phyloP scores from a whole-genome alignment of 2,113 vertebrate genomes.

The Chionodraco myersi region DNA sequence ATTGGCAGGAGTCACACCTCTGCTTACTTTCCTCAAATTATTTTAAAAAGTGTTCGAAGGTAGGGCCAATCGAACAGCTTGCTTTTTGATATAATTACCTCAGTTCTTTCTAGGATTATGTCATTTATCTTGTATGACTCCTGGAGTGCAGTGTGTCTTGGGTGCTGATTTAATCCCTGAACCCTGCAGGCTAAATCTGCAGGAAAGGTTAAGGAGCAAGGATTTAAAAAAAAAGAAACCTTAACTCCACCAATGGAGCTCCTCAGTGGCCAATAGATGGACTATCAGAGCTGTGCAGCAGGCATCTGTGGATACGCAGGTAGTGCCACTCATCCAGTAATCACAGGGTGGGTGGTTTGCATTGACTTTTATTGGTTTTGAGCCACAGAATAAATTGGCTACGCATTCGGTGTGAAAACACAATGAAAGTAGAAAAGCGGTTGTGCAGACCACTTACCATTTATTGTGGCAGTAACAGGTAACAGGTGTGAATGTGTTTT shows the following conservation, averaged over 20 bases:
- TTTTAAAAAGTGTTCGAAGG: slow-evolving; percentile 1
- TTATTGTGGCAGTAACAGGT: not conserved
- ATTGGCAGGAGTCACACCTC: slow-evolving; percentile 15
- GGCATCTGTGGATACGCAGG: not conserved
- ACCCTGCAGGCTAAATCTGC: slow-evolving; percentile 7
- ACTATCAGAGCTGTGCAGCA: not conserved
- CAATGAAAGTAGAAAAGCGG: not conserved
- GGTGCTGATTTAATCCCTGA: not conserved
- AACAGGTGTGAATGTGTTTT: not conserved
- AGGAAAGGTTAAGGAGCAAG: slow-evolving; percentile 26
- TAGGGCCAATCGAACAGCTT: not conserved
- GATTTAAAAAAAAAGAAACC: not conserved
- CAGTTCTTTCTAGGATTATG: not conserved
- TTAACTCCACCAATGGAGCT: not conserved
- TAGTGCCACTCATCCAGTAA: slow-evolving; percentile 2
- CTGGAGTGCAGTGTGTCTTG: not conserved
- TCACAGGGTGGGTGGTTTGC: not conserved
- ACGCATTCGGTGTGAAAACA: too few relatives aligned
- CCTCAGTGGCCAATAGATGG: not conserved
- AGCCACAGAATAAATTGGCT: too few relatives aligned
- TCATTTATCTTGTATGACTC: not conserved
- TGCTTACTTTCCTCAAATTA: not conserved
- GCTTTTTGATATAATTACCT: not conserved
- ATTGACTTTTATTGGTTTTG: too few relatives aligned
- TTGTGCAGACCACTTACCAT: not conserved